Base-by-base conservation (phyloP, 1,140 invertebrate species). In the Ips nitidus region DNA sequence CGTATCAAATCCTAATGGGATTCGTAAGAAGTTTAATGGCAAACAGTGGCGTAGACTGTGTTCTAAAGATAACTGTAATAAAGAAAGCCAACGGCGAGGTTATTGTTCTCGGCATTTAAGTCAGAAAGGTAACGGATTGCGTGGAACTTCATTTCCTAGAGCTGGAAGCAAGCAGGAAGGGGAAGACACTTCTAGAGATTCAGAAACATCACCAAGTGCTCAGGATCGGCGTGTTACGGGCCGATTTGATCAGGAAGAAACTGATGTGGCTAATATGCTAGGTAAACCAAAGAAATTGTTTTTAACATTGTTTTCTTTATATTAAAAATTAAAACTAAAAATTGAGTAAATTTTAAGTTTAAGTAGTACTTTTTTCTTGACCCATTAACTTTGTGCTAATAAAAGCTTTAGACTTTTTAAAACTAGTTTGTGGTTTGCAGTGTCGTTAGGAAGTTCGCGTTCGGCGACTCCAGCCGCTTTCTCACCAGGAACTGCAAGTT, bases 1-100 rank as follows among this genome's bases (percentile, higher is more conserved):
- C 75, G 95, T 99, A 42, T 90, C 93, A 41, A 97, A 94, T 56
- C 94, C 95, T 55, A 97, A 94, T 79, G 97, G 97, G 71, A 96
- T 99, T 74, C 84, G 96, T 2, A 99, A 99, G 84, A 99, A 99
- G 84, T 99, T 97, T 81, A 99, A 99, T 85, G 98, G 98, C 3
- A 99, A 99, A 84, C 98, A 99, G 80, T 99, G 97, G 98, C 86
- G 97, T 72, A 86, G 97, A 76, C 86, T 99, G 50, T 98, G 95
- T 96, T 94, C 68, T 1, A 94, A 93, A 81, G 92, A 95, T 79
- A 92, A 92, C 64, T 99, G 97, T 83, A 92, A 89, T n/a, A 99
- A 99, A 84, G 97, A 99, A 85, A 98, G 95, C 75, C 97, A 99
- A 83, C 84, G 97, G 45, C 86, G 95, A 70, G 97, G 97, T 4